phyloP scores from a whole-genome alignment of 2,113 vertebrate species.

The Ifrita kowaldi region DNA sequence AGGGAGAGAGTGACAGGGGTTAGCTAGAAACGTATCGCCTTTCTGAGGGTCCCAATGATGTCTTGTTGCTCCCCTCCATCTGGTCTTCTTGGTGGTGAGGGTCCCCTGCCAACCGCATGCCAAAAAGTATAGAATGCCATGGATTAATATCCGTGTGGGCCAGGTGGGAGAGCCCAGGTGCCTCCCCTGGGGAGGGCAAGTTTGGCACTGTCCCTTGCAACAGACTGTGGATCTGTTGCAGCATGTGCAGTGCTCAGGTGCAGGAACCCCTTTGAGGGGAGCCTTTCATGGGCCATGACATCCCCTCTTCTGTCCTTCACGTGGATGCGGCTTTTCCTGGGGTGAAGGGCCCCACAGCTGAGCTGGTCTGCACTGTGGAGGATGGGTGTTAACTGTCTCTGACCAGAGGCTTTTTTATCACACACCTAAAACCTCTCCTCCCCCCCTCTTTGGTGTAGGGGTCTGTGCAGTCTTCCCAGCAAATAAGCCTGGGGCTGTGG shows the following conservation, averaged over 20 bases:
- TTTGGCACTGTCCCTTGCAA: background rate
- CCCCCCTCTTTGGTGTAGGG: too few relatives aligned
- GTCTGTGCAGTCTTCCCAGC: background rate
- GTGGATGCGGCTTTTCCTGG: background rate
- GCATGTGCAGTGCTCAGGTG: background rate
- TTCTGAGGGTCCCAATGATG: accelerated
- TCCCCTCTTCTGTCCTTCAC: background rate
- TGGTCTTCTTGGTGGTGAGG: background rate
- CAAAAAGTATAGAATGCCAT: background rate
- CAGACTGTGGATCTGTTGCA: background rate
- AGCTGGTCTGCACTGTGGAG: background rate
- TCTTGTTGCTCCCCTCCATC: background rate
- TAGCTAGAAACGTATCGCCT: background rate
- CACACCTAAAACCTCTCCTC: background rate
- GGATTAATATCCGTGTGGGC: background rate
- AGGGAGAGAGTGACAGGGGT: background rate
- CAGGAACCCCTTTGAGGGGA: background rate
- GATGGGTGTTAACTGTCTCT: background rate
- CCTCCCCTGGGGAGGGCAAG: background rate
- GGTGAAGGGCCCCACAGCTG: background rate
- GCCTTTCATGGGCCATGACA: background rate
- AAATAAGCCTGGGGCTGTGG: background rate
- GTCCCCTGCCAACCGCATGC: background rate
- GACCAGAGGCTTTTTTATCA: background rate
- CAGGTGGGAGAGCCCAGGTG: background rate